Percentiles rank a stretch among this genome's conserved stretches.
phyloP scores from a whole-genome alignment of 2,888 invertebrate species.

The Parascotia fuliginaria region DNA sequence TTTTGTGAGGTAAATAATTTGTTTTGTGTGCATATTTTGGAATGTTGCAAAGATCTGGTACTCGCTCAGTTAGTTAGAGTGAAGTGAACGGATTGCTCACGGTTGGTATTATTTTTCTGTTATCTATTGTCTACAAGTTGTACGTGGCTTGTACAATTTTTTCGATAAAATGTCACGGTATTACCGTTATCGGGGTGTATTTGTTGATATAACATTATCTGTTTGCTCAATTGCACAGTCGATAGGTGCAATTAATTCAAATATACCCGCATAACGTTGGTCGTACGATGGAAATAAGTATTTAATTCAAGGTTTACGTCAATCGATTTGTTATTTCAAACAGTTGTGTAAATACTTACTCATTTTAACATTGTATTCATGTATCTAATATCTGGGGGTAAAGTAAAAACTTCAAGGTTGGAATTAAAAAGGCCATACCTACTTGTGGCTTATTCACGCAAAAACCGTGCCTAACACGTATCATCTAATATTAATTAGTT shows the following conservation, averaged over 20 bases:
- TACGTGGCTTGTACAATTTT: conserved; percentile 52
- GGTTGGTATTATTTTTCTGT: conserved; percentile 64
- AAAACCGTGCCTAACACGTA: conserved; percentile 21
- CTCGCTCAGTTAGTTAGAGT: conserved; percentile 47
- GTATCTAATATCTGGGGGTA: conserved; percentile 22
- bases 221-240: conserved; percentile 35
- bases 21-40: conserved; percentile 63
- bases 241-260: conserved; percentile 24
- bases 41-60: conserved; percentile 72
- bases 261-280: conserved; percentile 35
- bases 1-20: conserved; percentile 48
- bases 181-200: conserved; percentile 41
- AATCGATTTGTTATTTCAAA: conserved; percentile 38
- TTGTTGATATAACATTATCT: conserved; percentile 41
- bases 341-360: conserved; percentile 43
- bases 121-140: conserved; percentile 53
- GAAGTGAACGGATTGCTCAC: conserved; percentile 66
- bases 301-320: conserved; percentile 33
- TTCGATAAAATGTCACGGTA: conserved; percentile 25
- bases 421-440: conserved; percentile 15
- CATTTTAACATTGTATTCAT: conserved; percentile 22
- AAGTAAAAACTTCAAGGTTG: conserved; percentile 34
- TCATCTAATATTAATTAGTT: conserved; percentile 19
- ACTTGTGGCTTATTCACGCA: conserved; percentile 20
- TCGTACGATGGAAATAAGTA: conserved; percentile 4